Base-by-base conservation (phyloP, 2,888 invertebrate genomes). In the Phyto melanocephala region DNA sequence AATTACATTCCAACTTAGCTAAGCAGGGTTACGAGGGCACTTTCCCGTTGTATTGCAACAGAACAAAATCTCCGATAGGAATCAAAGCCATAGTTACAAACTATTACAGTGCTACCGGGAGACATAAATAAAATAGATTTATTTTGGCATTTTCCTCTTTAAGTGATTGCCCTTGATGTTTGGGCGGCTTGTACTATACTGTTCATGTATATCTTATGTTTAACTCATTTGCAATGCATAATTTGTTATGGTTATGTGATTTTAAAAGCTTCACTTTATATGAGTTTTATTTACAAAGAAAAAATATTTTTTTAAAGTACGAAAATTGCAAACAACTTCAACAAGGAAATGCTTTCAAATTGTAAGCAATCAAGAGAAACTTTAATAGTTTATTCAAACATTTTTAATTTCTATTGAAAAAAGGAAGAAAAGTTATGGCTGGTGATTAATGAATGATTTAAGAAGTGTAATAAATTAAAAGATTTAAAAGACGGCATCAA, bases 201-300 rank as follows among this genome's bases (percentile, higher is more conserved):
- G n/a, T n/a, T 7, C 22, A 45, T 20, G 7, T 22, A n/a, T 35
- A 17, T 37, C 10, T 0, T 24, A 35, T 72, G 22, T 22, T 75
- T 58, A 67, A 47, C 37, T 63, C 35, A 47, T 65, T 72, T 37
- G 65, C 65, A 40, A 6, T 42, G 63, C 71, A 79, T 72, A 79
- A 79, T 79, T 58, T 20, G 78, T 58, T 42, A 72, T 56, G 71
- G 71, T 22, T 72, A 37, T 58, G 22, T 79, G 78, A 47, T 72
- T 78, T 65, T 42, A 56, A 71, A 11, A 45, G n/a, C 70, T 77
- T 35, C 68, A 54, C 20, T 65, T 65, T 47, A 65, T 56, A 65
- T 56, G 15, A 37, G 45, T 75, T 75, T 67, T 11, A 20, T 50
- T 47, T n/a, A n/a, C n/a, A 33, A 62, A 60, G 52, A 65, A 17